Evolutionary conservation across 1,140 invertebrate genomes (phyloP).

Genomic region (Drepana arcuata): DNA sequence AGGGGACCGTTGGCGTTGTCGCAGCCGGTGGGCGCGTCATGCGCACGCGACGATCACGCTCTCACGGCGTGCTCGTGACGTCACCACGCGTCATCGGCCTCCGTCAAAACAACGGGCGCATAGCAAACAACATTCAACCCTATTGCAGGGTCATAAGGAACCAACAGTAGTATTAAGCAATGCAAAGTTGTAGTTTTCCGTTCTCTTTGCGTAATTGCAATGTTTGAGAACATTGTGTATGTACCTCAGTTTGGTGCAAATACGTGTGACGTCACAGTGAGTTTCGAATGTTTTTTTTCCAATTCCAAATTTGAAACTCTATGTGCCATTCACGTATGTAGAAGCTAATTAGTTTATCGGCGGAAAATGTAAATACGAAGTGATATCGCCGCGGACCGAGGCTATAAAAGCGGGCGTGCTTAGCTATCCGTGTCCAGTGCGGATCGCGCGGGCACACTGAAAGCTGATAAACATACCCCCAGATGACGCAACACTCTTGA

Average conservation of each 20-base stretch:
- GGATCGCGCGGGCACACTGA: conserved; percentile 54
- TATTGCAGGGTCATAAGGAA: conserved; percentile 8
- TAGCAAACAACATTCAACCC: conserved; percentile 14
- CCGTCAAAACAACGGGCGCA: conserved; percentile 28
- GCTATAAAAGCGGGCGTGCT: conserved; percentile 36
- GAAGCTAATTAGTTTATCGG: background rate
- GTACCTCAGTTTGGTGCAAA: conserved; percentile 4
- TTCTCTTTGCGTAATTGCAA: conserved; percentile 37
- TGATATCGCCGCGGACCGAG: conserved; percentile 32
- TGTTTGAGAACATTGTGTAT: background rate
- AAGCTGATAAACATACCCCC: conserved; percentile 23
- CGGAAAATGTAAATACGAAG: conserved; percentile 25
- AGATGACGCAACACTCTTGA: background rate
- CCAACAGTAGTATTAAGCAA: conserved; percentile 18
- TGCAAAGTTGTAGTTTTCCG: conserved; percentile 45
- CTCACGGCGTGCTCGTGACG: conserved; percentile 25
- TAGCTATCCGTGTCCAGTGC: conserved; percentile 38
- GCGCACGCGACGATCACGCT: conserved; percentile 19
- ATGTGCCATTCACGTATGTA: background rate
- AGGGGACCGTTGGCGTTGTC: too few species aligned
- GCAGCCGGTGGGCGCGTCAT: conserved; percentile 17
- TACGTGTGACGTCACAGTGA: background rate
- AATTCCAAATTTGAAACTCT: background rate
- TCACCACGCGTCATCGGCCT: conserved; percentile 29
- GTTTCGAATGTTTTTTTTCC: too few species aligned